Percentiles rank a stretch among this genome's conserved stretches.
Evolutionary conservation across 1,140 invertebrate species (phyloP).

Genomic region (Drosophila sp.): DNA sequence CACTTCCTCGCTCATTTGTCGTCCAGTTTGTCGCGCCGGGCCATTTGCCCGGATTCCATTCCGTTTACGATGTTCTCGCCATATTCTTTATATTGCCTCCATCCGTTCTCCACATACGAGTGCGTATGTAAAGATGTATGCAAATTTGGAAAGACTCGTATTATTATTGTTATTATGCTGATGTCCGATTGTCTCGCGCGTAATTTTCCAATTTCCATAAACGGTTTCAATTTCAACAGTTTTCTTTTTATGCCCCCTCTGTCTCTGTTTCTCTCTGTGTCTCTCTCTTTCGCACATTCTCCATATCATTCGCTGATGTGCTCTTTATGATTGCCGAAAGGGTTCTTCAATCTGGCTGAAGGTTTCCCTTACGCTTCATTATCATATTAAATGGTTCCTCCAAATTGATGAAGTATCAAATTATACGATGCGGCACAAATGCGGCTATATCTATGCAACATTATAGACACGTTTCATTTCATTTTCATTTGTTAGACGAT

Average conservation of each 20-base stretch:
- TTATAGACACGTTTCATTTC: slow-evolving; percentile 64
- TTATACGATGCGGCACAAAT: slow-evolving; percentile 61
- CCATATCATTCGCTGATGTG: slow-evolving; percentile 48
- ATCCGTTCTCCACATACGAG: slow-evolving; percentile 14
- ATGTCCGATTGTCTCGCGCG: slow-evolving; percentile 61
- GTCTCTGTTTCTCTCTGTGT: no score
- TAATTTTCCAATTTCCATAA: slow-evolving; percentile 70
- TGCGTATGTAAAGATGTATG: slow-evolving; percentile 17
- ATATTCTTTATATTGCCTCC: slow-evolving; percentile 31
- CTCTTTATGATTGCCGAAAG: slow-evolving; percentile 17
- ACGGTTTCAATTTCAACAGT: slow-evolving; percentile 47
- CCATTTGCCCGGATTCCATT: slow-evolving; percentile 48
- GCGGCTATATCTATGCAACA: slow-evolving; percentile 39
- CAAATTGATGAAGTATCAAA: slow-evolving; percentile 74
- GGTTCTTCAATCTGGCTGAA: slow-evolving; percentile 44
- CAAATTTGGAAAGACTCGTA: slow-evolving; percentile 43
- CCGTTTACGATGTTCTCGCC: slow-evolving; percentile 47
- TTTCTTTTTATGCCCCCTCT: slow-evolving; percentile 8
- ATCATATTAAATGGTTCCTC: slow-evolving; percentile 75
- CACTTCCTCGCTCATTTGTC: slow-evolving; percentile 70
- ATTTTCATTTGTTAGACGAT: slow-evolving; percentile 28
- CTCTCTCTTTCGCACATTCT: neutral
- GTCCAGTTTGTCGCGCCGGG: slow-evolving; percentile 54
- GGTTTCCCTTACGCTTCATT: slow-evolving; percentile 50
- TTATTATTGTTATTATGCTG: slow-evolving; percentile 38